These are phyloP conservation scores for Andrena cerasifolii DNA, from an alignment of 1,140 invertebrate genomes.

Conservation along the genomic window DNA sequence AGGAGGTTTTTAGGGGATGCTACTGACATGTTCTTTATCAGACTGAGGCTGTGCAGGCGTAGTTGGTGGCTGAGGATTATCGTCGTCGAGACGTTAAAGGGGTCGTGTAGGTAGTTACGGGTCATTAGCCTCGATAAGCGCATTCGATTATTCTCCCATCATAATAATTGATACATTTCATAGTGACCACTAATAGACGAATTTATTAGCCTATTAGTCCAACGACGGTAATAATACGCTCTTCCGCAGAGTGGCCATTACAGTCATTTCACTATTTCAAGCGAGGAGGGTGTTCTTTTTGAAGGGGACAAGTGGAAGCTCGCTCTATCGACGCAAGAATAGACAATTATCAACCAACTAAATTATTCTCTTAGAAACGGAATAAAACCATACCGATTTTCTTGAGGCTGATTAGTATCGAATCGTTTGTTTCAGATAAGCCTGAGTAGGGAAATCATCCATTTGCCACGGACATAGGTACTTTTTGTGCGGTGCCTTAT, in stretches of 20 bases:
- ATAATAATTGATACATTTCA: slow-evolving; percentile 36
- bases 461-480: no score
- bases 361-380: no score
- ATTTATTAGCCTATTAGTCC: slow-evolving; percentile 29
- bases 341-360: no score
- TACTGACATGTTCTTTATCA: no score
- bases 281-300: not conserved
- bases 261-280: slow-evolving; percentile 22
- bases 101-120: not conserved
- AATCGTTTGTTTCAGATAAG: no score
- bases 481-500: no score
- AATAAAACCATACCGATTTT: no score
- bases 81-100: not conserved
- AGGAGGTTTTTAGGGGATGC: no score
- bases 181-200: slow-evolving; percentile 12
- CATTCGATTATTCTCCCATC: slow-evolving; percentile 32
- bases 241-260: slow-evolving; percentile 14
- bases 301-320: no score
- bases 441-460: no score
- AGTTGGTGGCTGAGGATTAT: not conserved
- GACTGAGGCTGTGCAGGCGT: not conserved
- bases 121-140: slow-evolving; percentile 20
- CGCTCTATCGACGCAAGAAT: no score
- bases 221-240: slow-evolving; percentile 23
- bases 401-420: no score